Percentiles rank a stretch among this genome's conserved stretches.
Evolutionary conservation across 2,888 invertebrate genomes (phyloP).

Genomic region (Caenorhabditis sp.): DNA sequence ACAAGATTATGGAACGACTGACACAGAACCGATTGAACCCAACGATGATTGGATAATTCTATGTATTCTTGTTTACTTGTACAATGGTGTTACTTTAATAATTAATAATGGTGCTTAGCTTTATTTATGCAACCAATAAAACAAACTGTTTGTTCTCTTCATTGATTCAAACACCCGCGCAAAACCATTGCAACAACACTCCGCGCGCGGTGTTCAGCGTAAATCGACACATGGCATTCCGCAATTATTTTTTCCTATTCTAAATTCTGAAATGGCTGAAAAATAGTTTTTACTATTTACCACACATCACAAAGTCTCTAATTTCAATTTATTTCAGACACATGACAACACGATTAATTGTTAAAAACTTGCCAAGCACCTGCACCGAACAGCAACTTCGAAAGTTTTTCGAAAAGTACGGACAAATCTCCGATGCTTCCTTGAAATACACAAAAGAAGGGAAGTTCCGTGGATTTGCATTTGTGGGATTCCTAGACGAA

Average conservation of each 20-base stretch:
- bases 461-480: constrained; percentile 94
- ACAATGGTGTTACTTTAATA: constrained; percentile 27
- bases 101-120: constrained; percentile 24
- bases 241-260: constrained; percentile 25
- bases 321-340: constrained; percentile 13
- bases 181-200: constrained; percentile 25
- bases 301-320: no score
- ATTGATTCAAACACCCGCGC: not conserved
- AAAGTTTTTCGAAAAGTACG: constrained; percentile 72
- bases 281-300: no score
- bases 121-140: constrained; percentile 35
- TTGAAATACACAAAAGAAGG: constrained; percentile 92
- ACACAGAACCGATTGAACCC: constrained; percentile 74
- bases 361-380: constrained; percentile 78
- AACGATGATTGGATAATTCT: constrained; percentile 72
- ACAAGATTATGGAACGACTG: constrained; percentile 74
- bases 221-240: constrained; percentile 22
- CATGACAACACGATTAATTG: constrained; percentile 77
- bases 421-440: constrained; percentile 91
- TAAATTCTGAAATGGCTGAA: constrained; percentile 10
- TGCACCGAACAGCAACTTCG: constrained; percentile 77
- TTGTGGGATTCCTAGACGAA: constrained; percentile 92
- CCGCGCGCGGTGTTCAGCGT: constrained; percentile 40
- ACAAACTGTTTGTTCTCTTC: constrained; percentile 3
- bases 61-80: not conserved